phyloP scores from a whole-genome alignment of 1,140 invertebrate species.

The Acromyrmex heyeri region DNA sequence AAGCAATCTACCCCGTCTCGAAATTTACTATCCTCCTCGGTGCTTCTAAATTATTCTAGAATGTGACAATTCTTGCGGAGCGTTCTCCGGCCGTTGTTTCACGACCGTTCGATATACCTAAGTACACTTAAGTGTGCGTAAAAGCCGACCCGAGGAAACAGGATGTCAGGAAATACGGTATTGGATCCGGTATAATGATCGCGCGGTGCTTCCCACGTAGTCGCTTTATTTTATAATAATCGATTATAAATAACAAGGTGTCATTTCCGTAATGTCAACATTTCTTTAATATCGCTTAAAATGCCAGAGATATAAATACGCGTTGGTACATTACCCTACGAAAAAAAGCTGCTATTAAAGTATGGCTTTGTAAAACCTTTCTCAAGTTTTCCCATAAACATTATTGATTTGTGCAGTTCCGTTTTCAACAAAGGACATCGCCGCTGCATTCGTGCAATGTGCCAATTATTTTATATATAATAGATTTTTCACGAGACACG shows the following conservation, averaged over 20 bases:
- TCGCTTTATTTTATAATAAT: conserved; percentile 36
- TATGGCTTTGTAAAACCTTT: conserved; percentile 3
- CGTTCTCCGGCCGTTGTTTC: background rate
- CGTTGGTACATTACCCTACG: conserved; percentile 8
- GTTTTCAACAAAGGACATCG: conserved; percentile 2
- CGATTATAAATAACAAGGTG: conserved; percentile 36
- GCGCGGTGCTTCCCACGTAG: conserved; percentile 1
- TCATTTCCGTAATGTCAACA: conserved; percentile 45
- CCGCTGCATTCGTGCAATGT: background rate
- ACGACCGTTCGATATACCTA: background rate
- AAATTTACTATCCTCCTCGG: conserved; percentile 18
- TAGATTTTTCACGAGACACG: conserved; percentile 9
- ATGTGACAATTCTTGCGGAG: conserved; percentile 29
- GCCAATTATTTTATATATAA: background rate
- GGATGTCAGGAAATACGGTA: conserved; percentile 32
- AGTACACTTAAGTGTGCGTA: conserved; percentile 1
- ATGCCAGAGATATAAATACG: conserved; percentile 43
- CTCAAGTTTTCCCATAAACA: background rate
- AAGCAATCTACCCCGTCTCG: background rate
- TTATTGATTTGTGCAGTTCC: conserved; percentile 1
- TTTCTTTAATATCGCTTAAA: conserved; percentile 40
- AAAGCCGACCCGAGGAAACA: conserved; percentile 33
- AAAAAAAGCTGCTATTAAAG: conserved; percentile 37
- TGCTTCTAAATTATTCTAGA: conserved; percentile 17
- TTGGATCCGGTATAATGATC: conserved; percentile 32